Evolutionary conservation across 2,888 invertebrate genomes (phyloP), one percentile per base, ranked within the genome.

Genomic region (Corbicula japonica): DNA sequence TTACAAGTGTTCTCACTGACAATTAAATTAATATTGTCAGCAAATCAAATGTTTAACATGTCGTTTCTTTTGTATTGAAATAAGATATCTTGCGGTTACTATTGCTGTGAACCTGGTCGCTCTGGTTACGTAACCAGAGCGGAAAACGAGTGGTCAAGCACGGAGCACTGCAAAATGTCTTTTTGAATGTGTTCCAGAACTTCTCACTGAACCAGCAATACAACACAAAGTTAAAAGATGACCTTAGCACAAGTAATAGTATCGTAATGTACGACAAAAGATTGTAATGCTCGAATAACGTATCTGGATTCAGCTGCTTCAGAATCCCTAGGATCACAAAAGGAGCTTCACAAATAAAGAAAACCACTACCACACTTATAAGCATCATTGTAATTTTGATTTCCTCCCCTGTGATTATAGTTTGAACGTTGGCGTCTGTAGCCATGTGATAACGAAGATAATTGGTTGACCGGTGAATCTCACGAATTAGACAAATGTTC

Each of bases 141-240:
- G 75, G 73, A 8, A 58, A 65, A 21, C 62, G 66, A 23, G 46
- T 30, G 28, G 68, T 41, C 60, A 74, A 48, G 34, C 90, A 90
- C 44, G 82, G 76, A 38, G 86, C 83, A 62, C 86, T 77, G 71
- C 90, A 91, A 82, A 93, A 91, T 34, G 89, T 86, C 71, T 87
- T 77, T 83, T 92, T 92, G 80, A 92, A 89, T 6, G 92, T 92
- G 66, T 86, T 87, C 91, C 91, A 91, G 85, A 92, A 93, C 76
- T 91, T 92, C 82, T 93, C 93, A 69, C 92, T 92, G 87, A 92
- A 92, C 93, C 93, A 93, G 75, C 93, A 93, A 81, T 92, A 93
- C 2, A 93, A 81, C 56, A 92, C 86, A 75, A 93, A 93, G 86
- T 93, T 93, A 41, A 92, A 87, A 8, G 92, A 90, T 0, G 92